These are phyloP conservation scores for Noctua comes DNA, from an alignment of 2,888 invertebrate genomes.

Conservation along the genomic window DNA sequence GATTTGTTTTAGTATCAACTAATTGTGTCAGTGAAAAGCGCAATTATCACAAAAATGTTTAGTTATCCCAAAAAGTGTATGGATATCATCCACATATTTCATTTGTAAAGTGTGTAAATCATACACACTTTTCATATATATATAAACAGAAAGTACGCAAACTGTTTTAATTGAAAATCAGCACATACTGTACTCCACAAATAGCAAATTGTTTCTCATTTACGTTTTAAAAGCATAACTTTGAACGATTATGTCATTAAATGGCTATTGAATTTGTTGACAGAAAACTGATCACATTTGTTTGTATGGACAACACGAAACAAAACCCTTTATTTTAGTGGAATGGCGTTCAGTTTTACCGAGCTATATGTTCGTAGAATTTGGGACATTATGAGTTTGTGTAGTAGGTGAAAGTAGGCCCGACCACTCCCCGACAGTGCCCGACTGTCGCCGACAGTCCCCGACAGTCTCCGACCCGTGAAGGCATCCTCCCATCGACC, in stretches of 20 bases:
- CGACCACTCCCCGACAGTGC: constrained; percentile 35
- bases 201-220: background rate
- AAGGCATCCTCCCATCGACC: constrained; percentile 53
- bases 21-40: background rate
- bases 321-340: background rate
- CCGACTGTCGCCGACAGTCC: constrained; percentile 15
- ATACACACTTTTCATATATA: background rate
- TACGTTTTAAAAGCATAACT: background rate
- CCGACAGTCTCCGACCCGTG: constrained; percentile 37
- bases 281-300: too few relatives aligned
- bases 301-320: constrained; percentile 8
- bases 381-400: constrained; percentile 44
- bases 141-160: background rate
- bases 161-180: background rate
- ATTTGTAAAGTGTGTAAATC: background rate
- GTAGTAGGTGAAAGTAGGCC: constrained; percentile 28
- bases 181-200: background rate
- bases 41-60: too few relatives aligned
- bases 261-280: too few relatives aligned
- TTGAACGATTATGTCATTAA: background rate
- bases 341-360: constrained; percentile 10
- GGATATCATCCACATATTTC: background rate
- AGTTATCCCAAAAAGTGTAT: background rate
- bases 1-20: background rate
- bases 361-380: constrained; percentile 28